Base-by-base conservation (phyloP, 2,888 invertebrate species). In the Ryuthela nishihirai region DNA sequence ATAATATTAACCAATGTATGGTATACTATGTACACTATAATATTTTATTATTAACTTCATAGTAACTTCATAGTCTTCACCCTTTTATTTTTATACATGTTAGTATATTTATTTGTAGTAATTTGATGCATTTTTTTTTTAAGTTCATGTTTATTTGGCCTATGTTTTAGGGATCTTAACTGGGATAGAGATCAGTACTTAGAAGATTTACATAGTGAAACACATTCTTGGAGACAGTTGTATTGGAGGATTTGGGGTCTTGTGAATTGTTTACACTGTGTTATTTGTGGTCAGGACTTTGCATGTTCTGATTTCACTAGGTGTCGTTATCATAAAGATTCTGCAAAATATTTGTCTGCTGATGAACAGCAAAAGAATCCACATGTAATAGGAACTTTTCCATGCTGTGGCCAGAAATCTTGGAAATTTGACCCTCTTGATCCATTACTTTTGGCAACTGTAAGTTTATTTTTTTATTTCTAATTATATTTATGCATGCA, bases 221-320 rank as follows among this genome's bases (percentile, higher is more conserved):
- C 91, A 54, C 86, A 88, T 64, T 84, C 85, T 0, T 95, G 95
- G 95, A 80, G 91, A 1, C 84, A 84, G 70, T 90, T 93, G 2
- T 95, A 94, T 75, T 95, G 95, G 95, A 81, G 87, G 12, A 76
- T 94, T 41, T 94, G 94, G 94, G 90, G 90, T 0, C 86, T 87
- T 69, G 85, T 90, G 64, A 94, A 95, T 75, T 89, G 85, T 75
- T 77, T 94, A 21, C 82, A 82, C 56, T 95, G 95, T 70, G 81
- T 82, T 42, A 80, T 82, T 2, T 93, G 92, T 70, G 69, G 70
- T 0, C 72, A 72, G 26, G 67, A 68, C 25, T 78, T 77, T 66
- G 71, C 75, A 0, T 85, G 87, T 35, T 70, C 69, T n/a, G 73
- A 76, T 49, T 72, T 76, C 17, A 72, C 72, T 1, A 73, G 73